Conservation (phyloP, 2,797 vertebrate genomes). For the Gila robusta region DNA sequence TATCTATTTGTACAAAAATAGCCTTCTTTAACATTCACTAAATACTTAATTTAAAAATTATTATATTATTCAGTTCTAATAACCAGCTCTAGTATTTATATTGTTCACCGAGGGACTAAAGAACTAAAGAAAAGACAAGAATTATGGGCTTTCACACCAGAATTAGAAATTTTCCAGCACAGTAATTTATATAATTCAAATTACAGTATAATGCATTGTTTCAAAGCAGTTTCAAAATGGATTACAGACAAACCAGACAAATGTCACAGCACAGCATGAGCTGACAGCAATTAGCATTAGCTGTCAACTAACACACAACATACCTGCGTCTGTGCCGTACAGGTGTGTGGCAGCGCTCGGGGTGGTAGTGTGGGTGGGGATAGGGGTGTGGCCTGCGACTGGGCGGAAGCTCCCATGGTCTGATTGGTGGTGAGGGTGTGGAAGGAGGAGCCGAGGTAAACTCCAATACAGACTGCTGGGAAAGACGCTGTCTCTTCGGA, state of each 20-base stretch:
- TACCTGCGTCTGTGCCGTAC: slow-evolving; percentile 94
- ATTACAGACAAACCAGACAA: background rate
- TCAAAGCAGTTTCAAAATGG: no score
- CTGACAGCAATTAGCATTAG: background rate
- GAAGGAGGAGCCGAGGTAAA: slow-evolving; percentile 89
- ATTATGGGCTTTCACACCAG: background rate
- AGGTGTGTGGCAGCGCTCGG: slow-evolving; percentile 93
- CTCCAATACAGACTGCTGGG: slow-evolving; percentile 91
- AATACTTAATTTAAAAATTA: no score
- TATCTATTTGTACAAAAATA: background rate
- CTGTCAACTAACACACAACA: background rate
- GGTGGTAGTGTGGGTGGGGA: slow-evolving; percentile 90
- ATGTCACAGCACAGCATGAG: background rate
- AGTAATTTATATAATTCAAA: background rate
- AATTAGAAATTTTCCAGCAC: background rate
- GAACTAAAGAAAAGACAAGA: background rate
- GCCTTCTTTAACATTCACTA: no score
- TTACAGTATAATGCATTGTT: no score
- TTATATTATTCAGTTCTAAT: background rate
- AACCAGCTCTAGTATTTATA: background rate
- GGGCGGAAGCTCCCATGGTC: slow-evolving; percentile 95
- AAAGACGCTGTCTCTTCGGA: slow-evolving; percentile 95
- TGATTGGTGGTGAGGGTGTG: slow-evolving; percentile 94
- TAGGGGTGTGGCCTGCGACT: slow-evolving; percentile 88
- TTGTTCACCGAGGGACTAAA: background rate